Conservation (phyloP, 2,797 vertebrate species). For the Melopsittacus undulatus region DNA sequence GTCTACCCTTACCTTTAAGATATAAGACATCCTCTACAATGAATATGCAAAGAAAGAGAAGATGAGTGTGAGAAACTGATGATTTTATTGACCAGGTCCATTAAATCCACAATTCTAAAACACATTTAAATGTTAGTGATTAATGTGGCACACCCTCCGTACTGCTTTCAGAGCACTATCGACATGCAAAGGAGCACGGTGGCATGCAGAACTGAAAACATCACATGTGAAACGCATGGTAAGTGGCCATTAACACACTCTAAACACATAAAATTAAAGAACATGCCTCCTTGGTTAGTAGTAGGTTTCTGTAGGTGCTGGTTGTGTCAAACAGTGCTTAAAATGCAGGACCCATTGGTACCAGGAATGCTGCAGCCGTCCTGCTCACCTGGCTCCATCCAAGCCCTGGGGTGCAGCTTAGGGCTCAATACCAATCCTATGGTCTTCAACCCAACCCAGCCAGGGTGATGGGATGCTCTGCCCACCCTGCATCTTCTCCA, state of each 20-base stretch:
- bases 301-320: slow-evolving; percentile 29
- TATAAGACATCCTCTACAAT: slow-evolving; percentile 99
- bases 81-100: slow-evolving; percentile 81
- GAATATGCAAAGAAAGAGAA: slow-evolving; percentile 91
- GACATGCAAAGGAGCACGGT: slow-evolving; percentile 72
- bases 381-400: accelerated
- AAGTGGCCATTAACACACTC: slow-evolving; percentile 67
- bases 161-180: slow-evolving; percentile 67
- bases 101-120: slow-evolving; percentile 75
- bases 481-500: neutral
- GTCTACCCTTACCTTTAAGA: slow-evolving; percentile 99
- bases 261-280: slow-evolving; percentile 42
- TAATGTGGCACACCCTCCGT: slow-evolving; percentile 57
- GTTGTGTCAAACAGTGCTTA: neutral
- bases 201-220: slow-evolving; percentile 69
- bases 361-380: neutral
- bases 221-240: slow-evolving; percentile 32
- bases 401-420: accelerated
- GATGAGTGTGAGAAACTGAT: slow-evolving; percentile 79
- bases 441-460: neutral
- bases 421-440: neutral
- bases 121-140: slow-evolving; percentile 74
- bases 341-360: neutral
- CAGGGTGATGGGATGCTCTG: neutral
- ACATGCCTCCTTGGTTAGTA: slow-evolving; percentile 71